These are phyloP conservation scores for Tarsius wallacei DNA, from an alignment of 2,797 vertebrate species.

Conservation along the genomic window DNA sequence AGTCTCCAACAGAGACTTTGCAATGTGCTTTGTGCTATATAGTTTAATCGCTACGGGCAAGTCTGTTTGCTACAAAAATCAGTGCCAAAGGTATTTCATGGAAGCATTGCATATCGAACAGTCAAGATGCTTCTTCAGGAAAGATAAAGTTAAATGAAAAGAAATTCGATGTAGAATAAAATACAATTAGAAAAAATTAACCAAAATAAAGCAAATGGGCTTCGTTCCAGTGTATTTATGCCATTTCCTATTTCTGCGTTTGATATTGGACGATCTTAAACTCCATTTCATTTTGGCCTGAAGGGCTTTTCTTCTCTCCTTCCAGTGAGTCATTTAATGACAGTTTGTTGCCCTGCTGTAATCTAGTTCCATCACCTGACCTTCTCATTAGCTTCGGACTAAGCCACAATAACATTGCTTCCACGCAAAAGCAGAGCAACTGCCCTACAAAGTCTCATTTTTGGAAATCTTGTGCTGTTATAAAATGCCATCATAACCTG, in stretches of 20 bases:
- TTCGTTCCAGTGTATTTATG: background rate
- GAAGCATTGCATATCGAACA: slow-evolving; percentile 26
- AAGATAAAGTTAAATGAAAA: slow-evolving; percentile 47
- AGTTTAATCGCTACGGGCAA: slow-evolving; percentile 11
- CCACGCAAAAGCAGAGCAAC: background rate
- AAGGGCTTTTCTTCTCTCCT: slow-evolving; percentile 8
- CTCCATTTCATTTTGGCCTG: slow-evolving; percentile 48
- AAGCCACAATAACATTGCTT: slow-evolving; percentile 35
- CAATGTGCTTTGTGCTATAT: background rate
- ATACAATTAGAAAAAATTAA: slow-evolving; percentile 15
- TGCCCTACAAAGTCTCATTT: slow-evolving; percentile 43
- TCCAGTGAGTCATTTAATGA: slow-evolving; percentile 23
- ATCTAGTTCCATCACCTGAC: slow-evolving; percentile 17
- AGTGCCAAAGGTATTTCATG: background rate
- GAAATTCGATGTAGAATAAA: slow-evolving; percentile 29
- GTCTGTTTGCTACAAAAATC: slow-evolving; percentile 37
- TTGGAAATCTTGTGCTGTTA: slow-evolving; percentile 30
- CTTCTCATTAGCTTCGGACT: slow-evolving; percentile 57
- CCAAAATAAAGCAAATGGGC: background rate
- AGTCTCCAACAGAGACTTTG: background rate
- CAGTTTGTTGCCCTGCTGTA: background rate
- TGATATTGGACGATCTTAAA: background rate
- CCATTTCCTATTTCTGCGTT: background rate
- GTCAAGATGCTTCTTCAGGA: slow-evolving; percentile 34
- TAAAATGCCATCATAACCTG: background rate